phyloP scores from a whole-genome alignment of 2,797 vertebrate species.

The Pangasius krempfi region DNA sequence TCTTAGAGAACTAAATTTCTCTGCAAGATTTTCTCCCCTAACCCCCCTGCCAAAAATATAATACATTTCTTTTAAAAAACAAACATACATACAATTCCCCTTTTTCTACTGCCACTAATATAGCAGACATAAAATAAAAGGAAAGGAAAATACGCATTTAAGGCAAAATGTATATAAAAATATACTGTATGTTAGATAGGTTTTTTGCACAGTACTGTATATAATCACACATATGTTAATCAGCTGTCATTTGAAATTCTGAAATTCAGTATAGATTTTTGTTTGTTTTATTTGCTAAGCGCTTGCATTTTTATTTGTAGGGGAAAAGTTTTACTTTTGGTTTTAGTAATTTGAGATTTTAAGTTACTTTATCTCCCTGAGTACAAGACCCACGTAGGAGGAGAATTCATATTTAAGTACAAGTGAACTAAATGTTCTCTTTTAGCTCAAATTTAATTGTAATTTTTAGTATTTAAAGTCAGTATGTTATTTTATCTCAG shows the following conservation, averaged over 20 bases:
- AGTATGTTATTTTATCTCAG: neutral
- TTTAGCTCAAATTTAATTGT: neutral
- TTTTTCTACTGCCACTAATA: neutral
- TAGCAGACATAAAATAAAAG: neutral
- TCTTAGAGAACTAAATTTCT: neutral
- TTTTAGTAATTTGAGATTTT: neutral
- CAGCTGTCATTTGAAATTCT: neutral
- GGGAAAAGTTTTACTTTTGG: neutral
- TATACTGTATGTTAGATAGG: neutral
- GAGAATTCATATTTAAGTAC: neutral
- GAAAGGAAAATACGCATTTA: too few relatives aligned
- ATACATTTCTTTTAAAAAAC: neutral
- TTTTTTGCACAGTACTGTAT: neutral
- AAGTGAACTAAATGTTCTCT: neutral
- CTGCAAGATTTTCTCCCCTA: neutral
- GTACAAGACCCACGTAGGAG: neutral
- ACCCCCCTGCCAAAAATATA: neutral
- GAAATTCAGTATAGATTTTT: neutral
- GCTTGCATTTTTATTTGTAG: neutral
- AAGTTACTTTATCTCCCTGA: neutral
- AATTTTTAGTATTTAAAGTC: neutral
- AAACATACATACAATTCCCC: too few relatives aligned
- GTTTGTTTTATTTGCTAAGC: neutral
- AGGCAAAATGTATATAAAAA: neutral
- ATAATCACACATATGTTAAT: neutral